Evolutionary conservation across 2,113 vertebrate species (phyloP), one percentile per base, ranked within the genome.

Genomic region (Tylochromis polylepis): DNA sequence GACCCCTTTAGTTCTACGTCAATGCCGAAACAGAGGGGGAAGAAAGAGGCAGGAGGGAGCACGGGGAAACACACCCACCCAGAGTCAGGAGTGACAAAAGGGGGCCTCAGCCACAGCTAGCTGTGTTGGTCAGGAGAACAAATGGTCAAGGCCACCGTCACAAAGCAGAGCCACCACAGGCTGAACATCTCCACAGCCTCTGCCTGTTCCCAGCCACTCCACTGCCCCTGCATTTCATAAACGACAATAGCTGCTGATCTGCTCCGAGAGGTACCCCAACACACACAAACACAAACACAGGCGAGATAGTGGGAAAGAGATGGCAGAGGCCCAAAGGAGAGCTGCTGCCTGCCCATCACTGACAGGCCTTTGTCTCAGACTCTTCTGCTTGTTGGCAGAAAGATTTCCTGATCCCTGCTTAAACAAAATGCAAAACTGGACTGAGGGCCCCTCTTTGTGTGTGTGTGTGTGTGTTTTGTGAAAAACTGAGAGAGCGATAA

Each of bases 1-100:
- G 96, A 97, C 97, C 97, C 94, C 90, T 84, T 87, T 95, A 96
- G 95, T 97, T 97, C 96, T 93, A 95, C 96, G 94, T 88, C 92
- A 96, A 92, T 93, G 83, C 85, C 88, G 82, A 89, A 92, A 95
- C 88, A 91, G 91, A 92, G 86, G 77, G 87, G 58, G 79, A 56
- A 81, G 80, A 53, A 79, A 90, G 91, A 62, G 57, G 86, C 27
- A 75, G 82, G 67, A 56, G 88, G 87, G 59, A 11, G 38, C 53
- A 60, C 70, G 60, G 91, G 86, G 88, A 90, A 92, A 91, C 94
- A 93, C 87, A 94, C 91, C 91, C 89, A 90, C 85, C 87, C 88
- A 78, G 91, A 95, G 92, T 92, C 92, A 96, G 90, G 49, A 18
- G 87, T 70, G 91, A 95, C 94, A 95, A 96, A 96, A 95, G 93